phyloP scores from a whole-genome alignment of 2,888 invertebrate species.

The Lobophora halterata region DNA sequence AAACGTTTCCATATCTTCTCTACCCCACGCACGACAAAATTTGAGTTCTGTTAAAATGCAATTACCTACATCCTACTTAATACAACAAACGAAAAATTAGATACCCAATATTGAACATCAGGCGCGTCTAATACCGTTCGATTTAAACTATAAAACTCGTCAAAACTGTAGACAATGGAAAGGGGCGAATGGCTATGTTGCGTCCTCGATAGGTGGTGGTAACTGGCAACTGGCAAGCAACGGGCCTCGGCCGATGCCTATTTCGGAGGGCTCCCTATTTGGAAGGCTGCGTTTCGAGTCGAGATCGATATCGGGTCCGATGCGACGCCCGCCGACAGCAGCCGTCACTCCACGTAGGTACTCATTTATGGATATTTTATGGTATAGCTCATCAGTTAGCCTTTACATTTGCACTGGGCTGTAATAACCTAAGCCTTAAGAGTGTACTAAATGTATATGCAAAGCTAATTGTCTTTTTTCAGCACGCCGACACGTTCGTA shows the following conservation, averaged over 20 bases:
- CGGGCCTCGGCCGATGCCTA: conserved; percentile 63
- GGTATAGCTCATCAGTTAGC: conserved; percentile 29
- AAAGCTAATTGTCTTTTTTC: too few species aligned
- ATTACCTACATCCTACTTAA: too few species aligned
- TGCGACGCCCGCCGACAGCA: conserved; percentile 53
- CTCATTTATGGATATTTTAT: conserved; percentile 50
- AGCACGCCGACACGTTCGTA: too few species aligned
- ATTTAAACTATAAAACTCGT: too few species aligned
- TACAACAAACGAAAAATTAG: too few species aligned
- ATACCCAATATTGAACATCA: too few species aligned
- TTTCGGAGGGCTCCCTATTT: conserved; percentile 74
- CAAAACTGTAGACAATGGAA: conserved; percentile 59
- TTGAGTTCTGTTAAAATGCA: too few species aligned
- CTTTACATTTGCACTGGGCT: conserved; percentile 12
- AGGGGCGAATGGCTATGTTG: conserved; percentile 51
- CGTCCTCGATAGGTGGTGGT: conserved; percentile 60
- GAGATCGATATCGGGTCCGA: conserved; percentile 65
- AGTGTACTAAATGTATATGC: too few species aligned
- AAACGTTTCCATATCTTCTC: too few species aligned
- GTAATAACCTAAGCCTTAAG: too few species aligned
- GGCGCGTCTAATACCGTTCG: too few species aligned
- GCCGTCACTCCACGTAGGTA: conserved; percentile 56
- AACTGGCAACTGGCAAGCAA: conserved; percentile 31
- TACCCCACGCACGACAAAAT: too few species aligned
- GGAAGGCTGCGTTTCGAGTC: conserved; percentile 75